phyloP scores from a whole-genome alignment of 2,888 invertebrate species.

The Phymatocera aterrima region DNA sequence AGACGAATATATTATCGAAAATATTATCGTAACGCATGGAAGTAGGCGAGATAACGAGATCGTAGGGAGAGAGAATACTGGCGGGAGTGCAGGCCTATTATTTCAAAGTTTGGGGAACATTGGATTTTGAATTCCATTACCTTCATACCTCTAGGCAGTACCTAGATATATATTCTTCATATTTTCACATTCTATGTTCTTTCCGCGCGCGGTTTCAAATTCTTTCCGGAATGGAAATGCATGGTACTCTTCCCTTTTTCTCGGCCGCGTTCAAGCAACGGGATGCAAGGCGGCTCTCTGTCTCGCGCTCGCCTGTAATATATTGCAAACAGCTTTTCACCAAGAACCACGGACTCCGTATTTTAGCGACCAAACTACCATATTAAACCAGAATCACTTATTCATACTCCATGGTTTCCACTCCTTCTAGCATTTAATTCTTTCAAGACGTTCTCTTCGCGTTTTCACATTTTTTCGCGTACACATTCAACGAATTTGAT shows the following conservation, averaged over 20 bases:
- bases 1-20: background rate
- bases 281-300: background rate
- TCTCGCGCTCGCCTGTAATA: background rate
- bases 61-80: background rate
- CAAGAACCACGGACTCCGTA: background rate
- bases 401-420: too few relatives aligned
- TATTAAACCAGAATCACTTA: background rate
- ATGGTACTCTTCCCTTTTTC: background rate
- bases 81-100: slow-evolving; percentile 11
- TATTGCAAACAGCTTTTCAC: background rate
- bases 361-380: background rate
- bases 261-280: background rate
- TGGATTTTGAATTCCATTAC: slow-evolving; percentile 66
- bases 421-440: background rate
- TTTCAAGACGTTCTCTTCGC: background rate
- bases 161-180: too few relatives aligned
- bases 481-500: background rate
- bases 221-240: slow-evolving; percentile 18
- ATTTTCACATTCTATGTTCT: slow-evolving; percentile 17
- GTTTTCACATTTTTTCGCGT: background rate
- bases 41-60: slow-evolving; percentile 15
- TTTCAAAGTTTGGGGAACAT: slow-evolving; percentile 58
- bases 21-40: background rate
- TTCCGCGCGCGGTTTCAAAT: slow-evolving; percentile 11
- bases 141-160: slow-evolving; percentile 3